phyloP scores from a whole-genome alignment of 1,140 invertebrate species.

The Geopemphigus sp. region DNA sequence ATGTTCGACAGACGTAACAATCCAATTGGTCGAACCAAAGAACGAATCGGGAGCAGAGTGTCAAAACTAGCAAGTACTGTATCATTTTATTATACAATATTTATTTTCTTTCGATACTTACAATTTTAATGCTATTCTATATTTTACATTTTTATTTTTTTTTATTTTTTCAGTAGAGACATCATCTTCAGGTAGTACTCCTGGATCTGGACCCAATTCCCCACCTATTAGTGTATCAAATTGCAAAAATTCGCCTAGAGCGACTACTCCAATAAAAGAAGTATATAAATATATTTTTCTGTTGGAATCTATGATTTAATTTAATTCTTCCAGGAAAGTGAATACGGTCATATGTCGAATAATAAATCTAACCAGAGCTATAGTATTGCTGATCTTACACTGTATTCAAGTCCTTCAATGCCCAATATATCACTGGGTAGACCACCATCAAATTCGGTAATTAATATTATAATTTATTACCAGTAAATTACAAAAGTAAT shows the following conservation, averaged over 20 bases:
- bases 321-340: conserved; percentile 58
- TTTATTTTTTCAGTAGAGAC: conserved; percentile 53
- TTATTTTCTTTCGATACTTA: conserved; percentile 48
- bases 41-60: conserved; percentile 71
- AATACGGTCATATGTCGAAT: conserved; percentile 60
- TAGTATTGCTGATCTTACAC: conserved; percentile 62
- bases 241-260: conserved; percentile 61
- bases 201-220: conserved; percentile 80
- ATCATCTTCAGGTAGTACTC: conserved; percentile 63
- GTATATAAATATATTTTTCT: conserved; percentile 49
- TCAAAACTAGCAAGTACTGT: conserved; percentile 71
- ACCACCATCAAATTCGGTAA: conserved; percentile 61
- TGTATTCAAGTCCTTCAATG: conserved; percentile 93
- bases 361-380: conserved; percentile 59
- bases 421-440: conserved; percentile 92
- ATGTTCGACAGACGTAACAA: conserved; percentile 86
- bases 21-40: conserved; percentile 80
- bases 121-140: neutral
- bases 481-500: neutral
- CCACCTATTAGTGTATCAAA: conserved; percentile 65
- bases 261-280: conserved; percentile 56
- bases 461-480: neutral
- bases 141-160: conserved; percentile 32
- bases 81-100: conserved; percentile 23
- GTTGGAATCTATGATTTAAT: conserved; percentile 12